Conservation (phyloP, 2,113 vertebrate genomes). For the Camelus dromedarius region DNA sequence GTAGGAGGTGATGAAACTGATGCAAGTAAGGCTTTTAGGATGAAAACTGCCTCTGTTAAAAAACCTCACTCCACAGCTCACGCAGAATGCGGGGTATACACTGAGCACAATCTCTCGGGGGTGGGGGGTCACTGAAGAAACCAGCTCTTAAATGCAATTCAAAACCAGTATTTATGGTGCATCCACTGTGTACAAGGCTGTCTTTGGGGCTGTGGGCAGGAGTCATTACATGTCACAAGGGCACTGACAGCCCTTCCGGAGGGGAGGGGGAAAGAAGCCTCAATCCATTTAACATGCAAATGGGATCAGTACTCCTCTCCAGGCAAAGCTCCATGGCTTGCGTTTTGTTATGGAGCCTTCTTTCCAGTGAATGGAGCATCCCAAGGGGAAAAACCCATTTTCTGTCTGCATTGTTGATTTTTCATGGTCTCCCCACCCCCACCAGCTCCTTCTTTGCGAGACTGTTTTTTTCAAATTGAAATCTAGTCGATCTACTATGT, state of each 20-base stretch:
- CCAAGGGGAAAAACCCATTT: slow-evolving; percentile 20
- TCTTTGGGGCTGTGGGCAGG: not conserved
- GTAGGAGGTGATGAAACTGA: not conserved
- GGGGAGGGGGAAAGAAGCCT: not conserved
- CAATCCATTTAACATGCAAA: slow-evolving; percentile 30
- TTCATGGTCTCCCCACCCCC: not conserved
- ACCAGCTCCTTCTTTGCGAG: not conserved
- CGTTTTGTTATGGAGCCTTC: not conserved
- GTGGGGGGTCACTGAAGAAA: not conserved
- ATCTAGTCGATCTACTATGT: too few relatives aligned
- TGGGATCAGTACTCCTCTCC: not conserved
- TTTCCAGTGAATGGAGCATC: not conserved
- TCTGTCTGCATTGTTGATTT: not conserved
- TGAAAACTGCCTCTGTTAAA: not conserved
- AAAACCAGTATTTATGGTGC: slow-evolving; percentile 5
- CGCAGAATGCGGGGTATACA: not conserved
- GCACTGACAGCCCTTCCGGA: not conserved
- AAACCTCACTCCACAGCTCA: not conserved
- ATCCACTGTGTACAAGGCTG: not conserved
- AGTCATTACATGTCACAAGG: not conserved
- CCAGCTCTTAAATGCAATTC: slow-evolving; percentile 8
- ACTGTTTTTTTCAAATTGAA: too few relatives aligned
- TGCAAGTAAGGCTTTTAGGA: not conserved
- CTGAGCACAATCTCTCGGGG: not conserved
- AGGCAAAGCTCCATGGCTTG: not conserved